Base-by-base conservation (phyloP, 2,797 vertebrate genomes). In the Loriculus beryllinus region DNA sequence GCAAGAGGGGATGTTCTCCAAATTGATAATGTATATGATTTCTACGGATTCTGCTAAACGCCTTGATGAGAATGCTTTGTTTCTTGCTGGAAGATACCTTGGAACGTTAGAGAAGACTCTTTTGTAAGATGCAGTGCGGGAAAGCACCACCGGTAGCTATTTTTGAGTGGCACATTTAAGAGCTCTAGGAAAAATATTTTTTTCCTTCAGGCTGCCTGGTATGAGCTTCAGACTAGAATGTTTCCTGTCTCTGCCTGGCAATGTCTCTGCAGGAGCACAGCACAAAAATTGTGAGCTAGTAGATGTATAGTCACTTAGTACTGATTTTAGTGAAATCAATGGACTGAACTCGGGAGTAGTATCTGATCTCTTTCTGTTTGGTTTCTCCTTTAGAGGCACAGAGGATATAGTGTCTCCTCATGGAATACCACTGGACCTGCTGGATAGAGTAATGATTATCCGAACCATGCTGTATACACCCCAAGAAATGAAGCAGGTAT, bases 361-460 rank as follows among this genome's bases (percentile, higher is more conserved):
- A 26, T 40, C 47, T 68, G 28, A 43, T 76, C 9, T 70, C 7
- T 21, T 62, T 81, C 51, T 92, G 14, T 59, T 75, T 94, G 92
- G 8, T 94, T 75, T 85, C 47, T 91, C 67, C 82, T 85, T 48
- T 85, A 99, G 99, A 91, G 99, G 99, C 47, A 99, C 99, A 0
- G 99, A 99, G 93, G 99, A 99, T 95, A 97, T 99, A 37, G 97
- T 98, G 62, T 99, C 99, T 81, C 99, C 99, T 69, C 99, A 99
- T 5, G 99, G 99, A 63, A 99, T 99, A 94, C 99, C 99, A 5
- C 93, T 99, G 60, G 99, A 99, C 97, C 97, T 99, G 68, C 98
- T 99, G 93, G 99, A 99, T 88, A 97, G 99, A 72, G 99, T 99
- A 22, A 99, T 99, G 99, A 99, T 99, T 67, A 99, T 99, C 94